Conservation (phyloP, 1,140 invertebrate genomes). For the Drosophila azteca region DNA sequence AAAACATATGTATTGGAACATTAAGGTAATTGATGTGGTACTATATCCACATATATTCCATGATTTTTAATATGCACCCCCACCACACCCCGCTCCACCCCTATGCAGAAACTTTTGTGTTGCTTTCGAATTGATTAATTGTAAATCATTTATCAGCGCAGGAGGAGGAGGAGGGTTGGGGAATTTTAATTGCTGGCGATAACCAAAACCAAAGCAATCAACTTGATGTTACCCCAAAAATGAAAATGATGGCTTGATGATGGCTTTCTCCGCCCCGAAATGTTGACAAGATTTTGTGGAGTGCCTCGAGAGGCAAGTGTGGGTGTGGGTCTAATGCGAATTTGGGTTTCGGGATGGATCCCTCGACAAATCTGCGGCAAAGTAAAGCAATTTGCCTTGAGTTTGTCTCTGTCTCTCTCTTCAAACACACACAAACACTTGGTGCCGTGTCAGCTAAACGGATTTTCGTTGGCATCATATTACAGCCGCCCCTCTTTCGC, state of each 20-base stretch:
- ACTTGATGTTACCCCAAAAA: conserved; percentile 6
- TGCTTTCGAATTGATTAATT: conserved; percentile 33
- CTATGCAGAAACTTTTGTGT: not conserved
- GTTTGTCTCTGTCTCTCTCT: conserved; percentile 7
- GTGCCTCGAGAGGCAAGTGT: not conserved
- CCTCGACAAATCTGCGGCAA: conserved; percentile 26
- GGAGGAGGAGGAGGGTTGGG: no score
- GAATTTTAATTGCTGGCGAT: not conserved
- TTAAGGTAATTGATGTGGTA: conserved; percentile 14
- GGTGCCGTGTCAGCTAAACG: conserved; percentile 34
- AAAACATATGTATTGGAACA: conserved; percentile 2
- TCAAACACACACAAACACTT: conserved; percentile 20
- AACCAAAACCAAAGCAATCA: conserved; percentile 6
- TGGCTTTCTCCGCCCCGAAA: not conserved
- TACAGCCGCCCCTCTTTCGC: not conserved
- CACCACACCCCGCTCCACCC: no score
- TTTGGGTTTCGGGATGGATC: conserved; percentile 1
- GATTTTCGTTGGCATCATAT: conserved; percentile 43
- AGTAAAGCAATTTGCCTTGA: conserved; percentile 40
- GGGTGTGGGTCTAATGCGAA: no score
- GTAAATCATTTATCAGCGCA: conserved; percentile 25
- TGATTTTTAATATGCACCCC: conserved; percentile 2
- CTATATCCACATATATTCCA: not conserved
- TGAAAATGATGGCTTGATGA: conserved; percentile 1
- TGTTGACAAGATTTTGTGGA: conserved; percentile 10